Conservation (phyloP, 2,888 invertebrate species). For the Dynastes grantii region DNA sequence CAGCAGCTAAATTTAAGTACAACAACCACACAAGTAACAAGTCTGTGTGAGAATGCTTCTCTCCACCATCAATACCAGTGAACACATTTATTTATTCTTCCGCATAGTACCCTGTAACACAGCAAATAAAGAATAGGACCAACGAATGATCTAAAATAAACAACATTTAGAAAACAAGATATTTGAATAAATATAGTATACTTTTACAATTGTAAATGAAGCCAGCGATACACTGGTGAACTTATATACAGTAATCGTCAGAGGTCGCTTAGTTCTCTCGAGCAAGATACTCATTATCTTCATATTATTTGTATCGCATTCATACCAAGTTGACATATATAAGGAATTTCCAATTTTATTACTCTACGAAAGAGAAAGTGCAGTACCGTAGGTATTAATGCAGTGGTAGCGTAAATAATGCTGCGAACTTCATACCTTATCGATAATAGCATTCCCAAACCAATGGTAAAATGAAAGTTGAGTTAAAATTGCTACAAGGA, state of each 20-base stretch:
- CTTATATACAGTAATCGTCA: constrained; percentile 10
- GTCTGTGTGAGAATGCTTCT: too few species aligned
- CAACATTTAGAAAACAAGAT: neutral
- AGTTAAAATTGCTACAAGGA: constrained; percentile 18
- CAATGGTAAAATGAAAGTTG: constrained; percentile 27
- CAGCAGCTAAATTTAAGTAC: too few species aligned
- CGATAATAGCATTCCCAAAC: constrained; percentile 32
- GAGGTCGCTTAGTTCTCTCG: constrained; percentile 2
- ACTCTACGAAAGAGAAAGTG: constrained; percentile 1
- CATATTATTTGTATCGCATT: neutral
- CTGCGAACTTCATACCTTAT: neutral
- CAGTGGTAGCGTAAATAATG: too few species aligned
- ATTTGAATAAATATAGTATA: neutral
- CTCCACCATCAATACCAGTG: too few species aligned
- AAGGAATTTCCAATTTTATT: constrained; percentile 19
- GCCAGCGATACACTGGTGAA: constrained; percentile 2
- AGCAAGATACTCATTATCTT: constrained; percentile 6
- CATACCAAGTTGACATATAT: constrained; percentile 26
- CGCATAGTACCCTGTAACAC: neutral
- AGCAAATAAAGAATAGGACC: constrained; percentile 10
- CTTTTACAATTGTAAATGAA: constrained; percentile 1
- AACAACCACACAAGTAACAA: too few species aligned
- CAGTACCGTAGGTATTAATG: neutral
- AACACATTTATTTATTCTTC: too few species aligned
- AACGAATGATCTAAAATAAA: constrained; percentile 10